phyloP scores from a whole-genome alignment of 2,888 invertebrate genomes.

The Metacarcinus magister region DNA sequence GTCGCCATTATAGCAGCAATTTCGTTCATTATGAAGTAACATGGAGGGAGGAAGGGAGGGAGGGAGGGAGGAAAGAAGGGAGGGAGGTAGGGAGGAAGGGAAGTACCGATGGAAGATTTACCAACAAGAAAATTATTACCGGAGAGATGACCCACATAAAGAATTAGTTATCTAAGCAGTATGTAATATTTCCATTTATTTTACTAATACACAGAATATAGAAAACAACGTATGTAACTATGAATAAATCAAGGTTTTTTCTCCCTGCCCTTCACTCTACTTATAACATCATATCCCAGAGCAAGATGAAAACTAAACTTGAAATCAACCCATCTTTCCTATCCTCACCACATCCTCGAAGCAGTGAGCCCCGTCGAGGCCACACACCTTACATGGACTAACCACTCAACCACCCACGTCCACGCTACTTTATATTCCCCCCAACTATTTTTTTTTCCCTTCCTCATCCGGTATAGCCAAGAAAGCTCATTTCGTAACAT shows the following conservation, averaged over 20 bases:
- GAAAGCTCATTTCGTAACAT: not conserved
- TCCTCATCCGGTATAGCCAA: not conserved
- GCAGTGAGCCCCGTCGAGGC: not conserved
- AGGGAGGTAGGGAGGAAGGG: too few relatives aligned
- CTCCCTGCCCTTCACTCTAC: not conserved
- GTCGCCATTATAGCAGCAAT: not conserved
- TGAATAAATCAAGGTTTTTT: too few relatives aligned
- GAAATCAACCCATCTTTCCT: not conserved
- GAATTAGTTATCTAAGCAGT: too few relatives aligned
- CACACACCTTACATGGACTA: not conserved
- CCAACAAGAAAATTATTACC: too few relatives aligned
- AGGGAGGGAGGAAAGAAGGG: not conserved
- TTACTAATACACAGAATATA: not conserved
- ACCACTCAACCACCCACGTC: constrained; percentile 16
- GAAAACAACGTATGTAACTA: not conserved
- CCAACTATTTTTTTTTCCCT: not conserved
- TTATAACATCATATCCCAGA: not conserved
- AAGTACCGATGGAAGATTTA: not conserved
- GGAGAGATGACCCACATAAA: not conserved
- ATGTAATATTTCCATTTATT: not conserved
- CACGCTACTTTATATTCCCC: not conserved
- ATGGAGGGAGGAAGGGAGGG: not conserved
- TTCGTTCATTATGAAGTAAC: not conserved
- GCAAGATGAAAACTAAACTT: not conserved
- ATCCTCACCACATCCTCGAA: not conserved